These are phyloP conservation scores for Metalampra italica DNA, from an alignment of 2,888 invertebrate genomes.

Conservation along the genomic window DNA sequence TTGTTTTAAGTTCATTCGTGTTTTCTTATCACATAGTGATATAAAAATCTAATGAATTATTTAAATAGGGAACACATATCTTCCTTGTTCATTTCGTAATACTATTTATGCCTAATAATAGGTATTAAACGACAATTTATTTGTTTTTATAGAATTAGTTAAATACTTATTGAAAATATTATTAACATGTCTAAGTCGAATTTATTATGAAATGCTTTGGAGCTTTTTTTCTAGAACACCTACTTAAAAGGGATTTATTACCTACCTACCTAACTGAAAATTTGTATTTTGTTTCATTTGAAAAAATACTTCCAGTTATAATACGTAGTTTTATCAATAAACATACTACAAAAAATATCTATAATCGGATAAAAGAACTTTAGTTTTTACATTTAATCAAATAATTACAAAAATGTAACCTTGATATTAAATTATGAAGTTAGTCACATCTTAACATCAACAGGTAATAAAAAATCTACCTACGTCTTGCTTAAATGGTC, in stretches of 20 bases:
- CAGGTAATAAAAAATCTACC: not conserved
- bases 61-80: constrained; percentile 60
- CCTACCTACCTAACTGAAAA: no score
- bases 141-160: constrained; percentile 1
- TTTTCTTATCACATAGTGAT: constrained; percentile 54
- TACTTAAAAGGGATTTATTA: no score
- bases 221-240: not conserved
- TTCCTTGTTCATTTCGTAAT: constrained; percentile 39
- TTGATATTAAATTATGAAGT: no score
- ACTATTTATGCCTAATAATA: constrained; percentile 53
- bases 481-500: no score
- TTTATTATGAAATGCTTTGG: not conserved
- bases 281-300: no score
- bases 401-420: no score
- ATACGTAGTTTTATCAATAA: no score
- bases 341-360: no score
- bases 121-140: constrained; percentile 20
- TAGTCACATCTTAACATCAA: no score
- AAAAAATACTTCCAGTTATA: no score
- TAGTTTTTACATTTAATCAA: no score
- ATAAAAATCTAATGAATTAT: constrained; percentile 35
- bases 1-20: constrained; percentile 4
- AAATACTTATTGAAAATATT: not conserved
- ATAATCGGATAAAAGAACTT: no score
- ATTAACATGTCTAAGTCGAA: not conserved